Percentiles rank a stretch among this genome's conserved stretches.
phyloP scores from a whole-genome alignment of 1,140 invertebrate genomes.

The Drosophila leontia region DNA sequence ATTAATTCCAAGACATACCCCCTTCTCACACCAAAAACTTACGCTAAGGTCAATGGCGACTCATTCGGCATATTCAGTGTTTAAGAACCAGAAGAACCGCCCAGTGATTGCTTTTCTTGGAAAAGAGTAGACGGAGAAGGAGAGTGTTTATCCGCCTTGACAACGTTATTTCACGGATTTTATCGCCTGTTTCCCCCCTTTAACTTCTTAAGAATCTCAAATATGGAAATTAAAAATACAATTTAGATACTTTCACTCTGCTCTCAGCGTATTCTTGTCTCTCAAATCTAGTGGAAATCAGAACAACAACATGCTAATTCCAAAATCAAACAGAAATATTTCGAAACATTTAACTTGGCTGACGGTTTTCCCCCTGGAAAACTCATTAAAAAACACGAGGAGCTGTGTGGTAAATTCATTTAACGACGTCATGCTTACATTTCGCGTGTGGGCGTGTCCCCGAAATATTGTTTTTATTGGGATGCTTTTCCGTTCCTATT shows the following conservation, averaged over 20 bases:
- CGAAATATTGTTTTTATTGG: constrained; percentile 20
- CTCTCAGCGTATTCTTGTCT: background rate
- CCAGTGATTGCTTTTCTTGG: constrained; percentile 13
- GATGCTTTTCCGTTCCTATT: constrained; percentile 4
- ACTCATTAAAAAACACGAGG: constrained; percentile 17
- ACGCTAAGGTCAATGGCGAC: constrained; percentile 53
- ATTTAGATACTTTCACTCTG: constrained; percentile 17
- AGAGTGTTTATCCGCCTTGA: constrained; percentile 20
- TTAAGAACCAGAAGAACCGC: background rate
- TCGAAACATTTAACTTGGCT: constrained; percentile 6
- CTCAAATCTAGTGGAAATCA: constrained; percentile 16
- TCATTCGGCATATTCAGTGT: constrained; percentile 3
- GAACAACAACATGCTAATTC: constrained; percentile 25
- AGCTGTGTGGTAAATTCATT: constrained; percentile 10
- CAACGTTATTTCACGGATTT: constrained; percentile 26
- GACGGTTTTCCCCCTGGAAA: background rate
- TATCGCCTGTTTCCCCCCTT: constrained; percentile 1
- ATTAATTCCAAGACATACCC: constrained; percentile 17
- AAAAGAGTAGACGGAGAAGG: background rate
- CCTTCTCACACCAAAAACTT: constrained; percentile 12
- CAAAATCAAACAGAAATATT: constrained; percentile 11
- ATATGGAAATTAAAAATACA: constrained; percentile 6
- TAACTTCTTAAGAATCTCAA: constrained; percentile 5
- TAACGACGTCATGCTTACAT: constrained; percentile 18
- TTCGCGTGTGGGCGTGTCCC: constrained; percentile 15